phyloP scores from a whole-genome alignment of 2,797 vertebrate genomes.

The Agapornis canus region DNA sequence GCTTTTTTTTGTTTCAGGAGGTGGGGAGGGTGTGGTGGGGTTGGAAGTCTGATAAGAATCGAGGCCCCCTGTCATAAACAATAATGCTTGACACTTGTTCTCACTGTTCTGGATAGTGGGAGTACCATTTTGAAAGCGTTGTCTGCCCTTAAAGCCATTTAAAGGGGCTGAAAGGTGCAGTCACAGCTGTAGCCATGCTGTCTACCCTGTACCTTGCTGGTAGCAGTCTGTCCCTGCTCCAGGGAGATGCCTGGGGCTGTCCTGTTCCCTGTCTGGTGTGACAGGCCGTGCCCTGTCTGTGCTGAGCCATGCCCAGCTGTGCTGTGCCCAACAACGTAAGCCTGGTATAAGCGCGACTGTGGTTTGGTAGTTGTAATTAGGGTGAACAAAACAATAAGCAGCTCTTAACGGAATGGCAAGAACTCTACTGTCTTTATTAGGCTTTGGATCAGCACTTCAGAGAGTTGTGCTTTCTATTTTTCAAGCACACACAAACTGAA shows the following conservation, averaged over 20 bases:
- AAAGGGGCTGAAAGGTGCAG: neutral
- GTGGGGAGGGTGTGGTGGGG: neutral
- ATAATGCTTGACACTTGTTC: neutral
- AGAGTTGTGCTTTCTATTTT: neutral
- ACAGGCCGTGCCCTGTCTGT: neutral
- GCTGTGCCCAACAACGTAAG: rapidly evolving
- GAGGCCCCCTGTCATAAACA: neutral
- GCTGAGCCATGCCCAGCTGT: neutral
- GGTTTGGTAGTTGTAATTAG: neutral
- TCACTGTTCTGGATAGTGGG: neutral
- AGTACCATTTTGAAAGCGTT: neutral
- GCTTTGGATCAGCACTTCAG: neutral
- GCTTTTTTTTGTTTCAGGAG: neutral
- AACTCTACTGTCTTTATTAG: neutral
- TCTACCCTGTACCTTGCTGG: no score
- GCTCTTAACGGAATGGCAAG: neutral
- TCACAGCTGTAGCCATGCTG: neutral
- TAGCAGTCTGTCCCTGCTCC: neutral
- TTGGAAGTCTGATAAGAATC: neutral
- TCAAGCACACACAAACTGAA: neutral
- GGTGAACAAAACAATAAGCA: neutral
- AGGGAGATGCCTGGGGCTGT: neutral
- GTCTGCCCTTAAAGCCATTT: neutral
- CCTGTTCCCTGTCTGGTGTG: neutral
- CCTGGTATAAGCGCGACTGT: neutral